Base-by-base conservation (phyloP, 2,888 invertebrate species). In the Dynastes maya region DNA sequence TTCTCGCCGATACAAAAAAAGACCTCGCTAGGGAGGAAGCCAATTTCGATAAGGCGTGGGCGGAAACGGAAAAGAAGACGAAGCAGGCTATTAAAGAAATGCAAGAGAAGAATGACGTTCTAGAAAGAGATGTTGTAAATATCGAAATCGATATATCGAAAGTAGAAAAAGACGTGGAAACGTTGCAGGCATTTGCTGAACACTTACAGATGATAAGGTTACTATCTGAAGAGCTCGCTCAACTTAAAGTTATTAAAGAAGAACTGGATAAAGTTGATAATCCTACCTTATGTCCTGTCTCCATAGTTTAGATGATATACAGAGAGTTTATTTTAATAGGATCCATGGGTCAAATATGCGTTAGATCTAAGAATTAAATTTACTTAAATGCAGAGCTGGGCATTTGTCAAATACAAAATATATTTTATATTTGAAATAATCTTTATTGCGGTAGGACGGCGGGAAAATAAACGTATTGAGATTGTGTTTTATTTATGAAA, bases 251-350 rank as follows among this genome's bases (percentile, higher is more conserved):
- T 67, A 79, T 81, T 40, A 77, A 81, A 71, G 32, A 75, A 16
- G 81, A 83, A 75, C 79, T 82, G 22, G 32, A 72, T 61, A 76
- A 37, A 51, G 13, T 80, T 8, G 78, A 78, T 64, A 16, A 76
- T 8, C 77, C n/a, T 4, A 45, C 9, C 8, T 32, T 16, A 2
- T 16, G 22, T 11, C 27, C 1, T 22, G 9, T 67, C 45, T 3
- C 1, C n/a, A 22, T 72, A 40, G 13, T 16, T 40, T 37, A 37
- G 27, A 9, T 5, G 11, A 45, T 45, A 22, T 32, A 32, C 32
- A 32, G 32, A 32, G 2, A 5, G 5, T 32, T 1, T 32, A 32
- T 32, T 32, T 32, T 32, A 22, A 22, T 22, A 22, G 16, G 16
- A 22, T 22, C 16, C 16, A 22, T 22, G 16, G 16, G 16, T 22